A percentile compares a stretch with the other conserved stretches of the same genome.
Conservation (phyloP, 2,797 vertebrate genomes). For the Furcifer pardalis region DNA sequence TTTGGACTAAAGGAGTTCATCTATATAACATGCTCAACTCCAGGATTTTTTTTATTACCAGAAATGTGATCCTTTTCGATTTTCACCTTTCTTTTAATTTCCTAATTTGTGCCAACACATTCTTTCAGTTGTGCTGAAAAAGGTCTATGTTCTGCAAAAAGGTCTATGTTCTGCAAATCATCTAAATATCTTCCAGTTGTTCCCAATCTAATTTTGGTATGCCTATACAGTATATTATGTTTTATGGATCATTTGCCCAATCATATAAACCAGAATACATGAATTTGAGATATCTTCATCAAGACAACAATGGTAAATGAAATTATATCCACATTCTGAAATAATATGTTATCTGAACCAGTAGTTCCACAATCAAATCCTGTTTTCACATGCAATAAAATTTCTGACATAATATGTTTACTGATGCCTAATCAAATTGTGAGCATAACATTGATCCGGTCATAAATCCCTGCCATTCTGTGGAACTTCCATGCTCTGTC, state of each 20-base stretch:
- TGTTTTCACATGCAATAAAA: neutral
- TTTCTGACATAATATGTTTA: neutral
- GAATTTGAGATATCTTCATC: neutral
- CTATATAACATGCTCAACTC: neutral
- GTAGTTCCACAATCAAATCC: neutral
- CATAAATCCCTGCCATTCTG: neutral
- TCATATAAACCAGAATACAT: neutral
- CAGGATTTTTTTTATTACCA: neutral
- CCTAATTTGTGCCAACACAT: neutral
- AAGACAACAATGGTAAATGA: neutral
- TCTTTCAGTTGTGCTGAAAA: no score
- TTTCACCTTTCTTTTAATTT: neutral
- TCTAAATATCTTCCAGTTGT: neutral
- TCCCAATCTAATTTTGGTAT: neutral
- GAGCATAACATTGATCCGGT: neutral
- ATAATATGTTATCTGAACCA: no score
- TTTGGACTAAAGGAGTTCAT: neutral
- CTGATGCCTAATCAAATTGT: neutral
- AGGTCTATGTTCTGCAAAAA: neutral
- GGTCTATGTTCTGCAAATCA: neutral
- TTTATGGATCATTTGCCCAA: neutral
- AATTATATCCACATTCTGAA: neutral
- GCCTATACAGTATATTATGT: neutral
- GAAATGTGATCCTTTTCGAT: neutral
- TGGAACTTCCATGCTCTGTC: neutral